Percentiles rank a stretch among this genome's conserved stretches.
These are phyloP conservation scores for Metalampra italica DNA, from an alignment of 2,888 invertebrate genomes.

Conservation along the genomic window DNA sequence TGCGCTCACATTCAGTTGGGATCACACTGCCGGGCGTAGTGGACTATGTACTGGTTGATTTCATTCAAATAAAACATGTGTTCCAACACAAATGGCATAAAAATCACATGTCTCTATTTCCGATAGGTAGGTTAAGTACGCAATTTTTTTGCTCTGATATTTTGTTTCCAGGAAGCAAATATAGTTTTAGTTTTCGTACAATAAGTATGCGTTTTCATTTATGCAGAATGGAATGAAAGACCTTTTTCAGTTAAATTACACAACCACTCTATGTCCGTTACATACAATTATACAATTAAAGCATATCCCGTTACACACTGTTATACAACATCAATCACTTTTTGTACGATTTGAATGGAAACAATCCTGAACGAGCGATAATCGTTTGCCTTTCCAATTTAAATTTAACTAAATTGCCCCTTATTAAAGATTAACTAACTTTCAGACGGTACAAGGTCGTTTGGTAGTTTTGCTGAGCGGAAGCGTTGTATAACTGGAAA, in stretches of 20 bases:
- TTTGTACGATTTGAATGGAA: neutral
- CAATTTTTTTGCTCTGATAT: too few species aligned
- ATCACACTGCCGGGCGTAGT: too few species aligned
- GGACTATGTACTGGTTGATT: too few species aligned
- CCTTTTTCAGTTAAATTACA: neutral
- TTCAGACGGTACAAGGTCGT: constrained; percentile 5
- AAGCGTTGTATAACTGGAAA: constrained; percentile 1
- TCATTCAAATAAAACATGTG: too few species aligned
- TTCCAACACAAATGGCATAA: too few species aligned
- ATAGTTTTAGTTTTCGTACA: too few species aligned
- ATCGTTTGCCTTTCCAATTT: constrained; percentile 5
- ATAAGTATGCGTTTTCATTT: too few species aligned
- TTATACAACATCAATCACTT: neutral
- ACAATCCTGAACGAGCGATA: constrained; percentile 2
- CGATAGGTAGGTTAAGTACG: too few species aligned
- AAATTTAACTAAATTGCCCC: neutral
- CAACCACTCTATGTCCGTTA: neutral
- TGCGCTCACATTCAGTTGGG: too few species aligned
- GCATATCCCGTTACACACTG: neutral
- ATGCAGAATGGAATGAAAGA: too few species aligned
- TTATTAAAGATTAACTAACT: constrained; percentile 2
- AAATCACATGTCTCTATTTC: too few species aligned
- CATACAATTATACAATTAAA: neutral
- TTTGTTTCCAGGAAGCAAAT: too few species aligned
- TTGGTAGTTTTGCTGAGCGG: neutral